Evolutionary conservation across 37 sponge, comb jelly and placozoan genomes (phyloP), one percentile per base, ranked within the genome.

Genomic region (Bolinopsis microptera): DNA sequence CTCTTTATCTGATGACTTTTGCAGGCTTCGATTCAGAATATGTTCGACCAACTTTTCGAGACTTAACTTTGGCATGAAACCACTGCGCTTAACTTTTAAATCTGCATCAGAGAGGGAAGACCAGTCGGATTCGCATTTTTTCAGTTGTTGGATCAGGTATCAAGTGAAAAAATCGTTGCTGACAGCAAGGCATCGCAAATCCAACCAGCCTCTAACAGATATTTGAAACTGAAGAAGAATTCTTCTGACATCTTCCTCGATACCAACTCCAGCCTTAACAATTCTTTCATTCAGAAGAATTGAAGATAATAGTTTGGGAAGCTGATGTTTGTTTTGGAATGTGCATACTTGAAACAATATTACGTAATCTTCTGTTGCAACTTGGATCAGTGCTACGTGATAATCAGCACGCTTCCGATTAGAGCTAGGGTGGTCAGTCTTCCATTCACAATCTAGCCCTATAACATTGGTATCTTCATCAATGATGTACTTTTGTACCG

Each of bases 371-470:
- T 70, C 74, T 3, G 74, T 28, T 24, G 74, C 74, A 28, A 70
- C 21, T n/a, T 70, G 74, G 21, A 70, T 70, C 25, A 70, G 26
- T 70, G 74, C 16, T 28, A 70, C 74, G n/a, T n/a, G n/a, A n/a
- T n/a, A n/a, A n/a, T n/a, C n/a, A n/a, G n/a, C n/a, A n/a, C n/a
- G n/a, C n/a, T n/a, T n/a, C n/a, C n/a, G n/a, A n/a, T n/a, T n/a
- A n/a, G n/a, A n/a, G n/a, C n/a, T n/a, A 5, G 30, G 25, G 21
- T n/a, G 1, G 25, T 70, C 74, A 22, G 5, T 70, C 26, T 8
- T 26, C 74, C 74, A 70, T n/a, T 70, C 74, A 70, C 74, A 70
- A 70, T 70, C 74, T n/a, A n/a, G n/a, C n/a, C n/a, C n/a, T n/a
- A n/a, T n/a, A n/a, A n/a, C n/a, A n/a, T n/a, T n/a, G n/a, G n/a